Conservation (phyloP, 2,113 vertebrate genomes). For the Phylloscopus trochiloides region DNA sequence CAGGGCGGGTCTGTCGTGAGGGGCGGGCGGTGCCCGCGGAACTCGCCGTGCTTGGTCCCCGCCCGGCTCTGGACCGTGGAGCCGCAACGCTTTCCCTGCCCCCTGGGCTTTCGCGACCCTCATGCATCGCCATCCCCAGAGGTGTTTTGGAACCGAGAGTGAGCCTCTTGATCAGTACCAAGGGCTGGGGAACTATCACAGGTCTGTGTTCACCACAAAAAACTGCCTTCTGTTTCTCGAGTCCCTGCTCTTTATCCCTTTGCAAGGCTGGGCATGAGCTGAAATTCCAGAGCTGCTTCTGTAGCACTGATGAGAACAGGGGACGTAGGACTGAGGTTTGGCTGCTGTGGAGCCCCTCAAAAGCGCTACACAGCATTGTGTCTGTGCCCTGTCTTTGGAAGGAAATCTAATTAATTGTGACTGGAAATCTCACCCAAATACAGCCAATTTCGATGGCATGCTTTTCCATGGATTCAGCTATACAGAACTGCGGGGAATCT, state of each 20-base stretch:
- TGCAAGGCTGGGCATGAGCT: too few species aligned
- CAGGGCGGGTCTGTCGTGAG: background rate
- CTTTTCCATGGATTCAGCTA: background rate
- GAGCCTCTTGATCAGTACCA: background rate
- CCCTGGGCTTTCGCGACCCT: fast-evolving
- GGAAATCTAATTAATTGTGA: background rate
- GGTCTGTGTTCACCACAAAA: background rate
- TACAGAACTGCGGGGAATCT: background rate
- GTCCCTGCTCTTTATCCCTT: background rate
- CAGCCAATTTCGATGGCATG: background rate
- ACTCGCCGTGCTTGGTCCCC: fast-evolving
- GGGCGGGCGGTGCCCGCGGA: fast-evolving
- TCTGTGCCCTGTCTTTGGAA: background rate
- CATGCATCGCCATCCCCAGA: fast-evolving
- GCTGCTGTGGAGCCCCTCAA: fast-evolving
- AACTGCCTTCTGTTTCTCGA: background rate
- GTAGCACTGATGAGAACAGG: background rate
- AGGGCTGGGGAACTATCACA: fast-evolving
- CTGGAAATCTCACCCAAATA: background rate
- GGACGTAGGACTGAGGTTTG: background rate
- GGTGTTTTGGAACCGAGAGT: fast-evolving
- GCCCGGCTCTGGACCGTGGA: fast-evolving
- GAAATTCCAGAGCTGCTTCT: background rate
- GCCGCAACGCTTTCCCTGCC: fast-evolving
- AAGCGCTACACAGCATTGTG: fast-evolving